Evolutionary conservation across 2,113 vertebrate species (phyloP).

Genomic region (Coptodon bakossiorum): DNA sequence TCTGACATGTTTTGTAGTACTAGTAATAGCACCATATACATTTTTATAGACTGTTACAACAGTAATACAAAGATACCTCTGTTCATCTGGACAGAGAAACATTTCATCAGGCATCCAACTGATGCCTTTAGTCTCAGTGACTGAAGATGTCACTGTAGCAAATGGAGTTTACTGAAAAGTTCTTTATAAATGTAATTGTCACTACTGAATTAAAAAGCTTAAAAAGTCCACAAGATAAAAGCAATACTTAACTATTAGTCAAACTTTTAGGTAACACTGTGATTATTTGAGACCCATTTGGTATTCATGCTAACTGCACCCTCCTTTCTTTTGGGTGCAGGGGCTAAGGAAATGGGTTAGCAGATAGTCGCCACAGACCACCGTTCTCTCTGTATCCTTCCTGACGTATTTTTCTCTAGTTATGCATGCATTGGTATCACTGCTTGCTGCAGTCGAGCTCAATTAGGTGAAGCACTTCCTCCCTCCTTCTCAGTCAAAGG

Average conservation of each 20-base stretch:
- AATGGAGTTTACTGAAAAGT: not conserved
- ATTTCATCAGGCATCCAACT: not conserved
- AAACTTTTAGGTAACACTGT: not conserved
- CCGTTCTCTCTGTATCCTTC: not conserved
- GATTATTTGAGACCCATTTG: not conserved
- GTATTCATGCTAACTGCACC: not conserved
- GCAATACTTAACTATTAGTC: not conserved
- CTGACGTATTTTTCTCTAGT: rapidly evolving
- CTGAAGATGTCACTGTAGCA: not conserved
- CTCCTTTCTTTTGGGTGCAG: not conserved
- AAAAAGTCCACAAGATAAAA: not conserved
- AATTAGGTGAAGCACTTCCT: not conserved
- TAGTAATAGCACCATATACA: not conserved
- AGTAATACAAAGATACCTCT: not conserved
- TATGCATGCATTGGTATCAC: not conserved
- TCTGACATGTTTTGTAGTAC: not conserved
- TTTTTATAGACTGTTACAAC: not conserved
- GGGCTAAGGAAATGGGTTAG: not conserved
- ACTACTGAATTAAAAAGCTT: not conserved
- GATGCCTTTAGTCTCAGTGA: not conserved
- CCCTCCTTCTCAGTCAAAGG: not conserved
- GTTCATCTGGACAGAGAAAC: not conserved
- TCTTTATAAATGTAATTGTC: not conserved
- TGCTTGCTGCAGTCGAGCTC: not conserved
- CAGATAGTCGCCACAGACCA: not conserved